Base-by-base conservation (phyloP, 2,113 vertebrate genomes). In the Anolis carolinensis region DNA sequence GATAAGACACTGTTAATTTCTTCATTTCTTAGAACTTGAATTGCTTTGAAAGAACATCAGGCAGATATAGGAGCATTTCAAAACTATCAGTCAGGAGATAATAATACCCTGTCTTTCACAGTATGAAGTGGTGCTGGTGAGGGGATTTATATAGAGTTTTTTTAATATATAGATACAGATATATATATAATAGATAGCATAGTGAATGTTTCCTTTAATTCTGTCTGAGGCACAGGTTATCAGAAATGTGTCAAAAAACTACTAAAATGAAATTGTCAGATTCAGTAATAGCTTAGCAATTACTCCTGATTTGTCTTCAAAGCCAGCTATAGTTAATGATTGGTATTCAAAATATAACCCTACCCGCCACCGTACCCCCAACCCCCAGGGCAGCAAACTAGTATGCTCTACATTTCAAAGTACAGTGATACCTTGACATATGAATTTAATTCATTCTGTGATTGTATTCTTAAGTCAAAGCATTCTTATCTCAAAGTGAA, bases 1-100 rank as follows among this genome's bases (percentile, higher is more conserved):
- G 82, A 89, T 50, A 85, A 88, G 83, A 52, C 87, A 72, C 52
- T 44, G 18, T 91, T 91, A 89, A 90, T 90, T 89, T 90, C 44
- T 81, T 88, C 73, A 89, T 86, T 89, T 90, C 44, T 79, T 88
- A 78, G 75, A 13, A 85, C 79, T 75, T 86, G 34, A 79, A 36
- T 89, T 70, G 84, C 74, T 59, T 68, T 91, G 79, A 91, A 93
- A 91, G 65, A 88, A 44, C 30, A 91, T 72, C 89, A 89, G 83
- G 16, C 63, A 90, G 52, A 91, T 87, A 91, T 63, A 71, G 79
- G 1, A 88, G 30, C 23, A 83, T 89, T 86, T 79, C 71, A 65
- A 9, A 79, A 36, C 11, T 39, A 59, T 3, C 8, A 55, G 84
- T 3, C 18, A 67, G 83, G 0, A 21, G 1, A 52, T 36, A 32